Evolutionary conservation across 2,888 invertebrate genomes (phyloP).

Genomic region (Portevinia maculata): DNA sequence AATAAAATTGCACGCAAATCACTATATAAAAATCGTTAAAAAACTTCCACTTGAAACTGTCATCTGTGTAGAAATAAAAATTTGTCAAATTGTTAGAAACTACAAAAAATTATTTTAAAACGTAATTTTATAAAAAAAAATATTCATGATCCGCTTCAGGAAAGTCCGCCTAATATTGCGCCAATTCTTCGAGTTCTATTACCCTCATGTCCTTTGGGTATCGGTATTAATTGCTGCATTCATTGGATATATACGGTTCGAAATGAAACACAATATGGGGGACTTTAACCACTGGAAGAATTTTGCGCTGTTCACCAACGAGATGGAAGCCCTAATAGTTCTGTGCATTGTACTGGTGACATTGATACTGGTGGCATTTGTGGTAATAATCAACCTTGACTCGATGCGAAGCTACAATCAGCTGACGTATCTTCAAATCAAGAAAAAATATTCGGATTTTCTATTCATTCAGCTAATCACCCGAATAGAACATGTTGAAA

Average conservation of each 20-base stretch:
- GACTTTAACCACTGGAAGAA: slow-evolving; percentile 71
- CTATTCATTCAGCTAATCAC: no score
- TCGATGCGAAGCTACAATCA: no score
- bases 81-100: not conserved
- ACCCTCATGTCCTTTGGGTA: slow-evolving; percentile 76
- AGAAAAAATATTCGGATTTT: no score
- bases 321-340: no score
- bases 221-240: slow-evolving; percentile 74
- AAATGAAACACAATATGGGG: slow-evolving; percentile 75
- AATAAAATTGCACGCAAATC: no score
- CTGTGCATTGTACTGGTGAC: no score
- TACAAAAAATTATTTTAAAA: slow-evolving; percentile 4
- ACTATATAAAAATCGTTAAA: no score
- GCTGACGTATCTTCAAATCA: no score
- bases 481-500: no score
- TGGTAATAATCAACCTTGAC: no score
- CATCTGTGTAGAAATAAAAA: not conserved
- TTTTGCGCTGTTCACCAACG: no score
- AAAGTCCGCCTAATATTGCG: slow-evolving; percentile 56
- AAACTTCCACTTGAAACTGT: not conserved
- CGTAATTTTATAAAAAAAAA: slow-evolving; percentile 9
- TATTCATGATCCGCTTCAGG: slow-evolving; percentile 40
- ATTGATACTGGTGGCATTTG: no score
- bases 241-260: slow-evolving; percentile 78
- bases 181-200: slow-evolving; percentile 76